Evolutionary conservation across 1,140 invertebrate genomes (phyloP).

Genomic region (Drosophila nikananu): DNA sequence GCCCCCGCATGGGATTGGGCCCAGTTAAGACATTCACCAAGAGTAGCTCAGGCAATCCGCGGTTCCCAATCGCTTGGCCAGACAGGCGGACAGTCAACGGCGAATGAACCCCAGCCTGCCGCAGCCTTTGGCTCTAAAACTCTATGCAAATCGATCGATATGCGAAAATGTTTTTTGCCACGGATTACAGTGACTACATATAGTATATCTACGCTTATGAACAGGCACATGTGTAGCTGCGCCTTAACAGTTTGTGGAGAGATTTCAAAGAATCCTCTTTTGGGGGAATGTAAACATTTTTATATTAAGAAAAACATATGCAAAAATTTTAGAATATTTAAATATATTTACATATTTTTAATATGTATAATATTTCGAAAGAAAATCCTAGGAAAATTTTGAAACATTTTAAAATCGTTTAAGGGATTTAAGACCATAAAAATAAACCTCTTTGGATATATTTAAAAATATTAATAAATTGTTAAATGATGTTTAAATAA

Average conservation of each 20-base stretch:
- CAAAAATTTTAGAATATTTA: background rate
- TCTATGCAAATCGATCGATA: constrained; percentile 53
- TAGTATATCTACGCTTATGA: constrained; percentile 16
- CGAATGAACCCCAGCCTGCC: constrained; percentile 32
- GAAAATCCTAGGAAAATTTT: background rate
- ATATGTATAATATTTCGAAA: background rate
- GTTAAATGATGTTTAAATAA: background rate
- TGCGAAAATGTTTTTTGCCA: constrained; percentile 42
- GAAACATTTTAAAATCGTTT: too few relatives aligned
- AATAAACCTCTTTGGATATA: too few relatives aligned
- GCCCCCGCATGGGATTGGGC: constrained; percentile 23
- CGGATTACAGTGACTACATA: constrained; percentile 21
- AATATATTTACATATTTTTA: too few relatives aligned
- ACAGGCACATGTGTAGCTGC: constrained; percentile 19
- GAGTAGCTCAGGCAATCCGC: constrained; percentile 25
- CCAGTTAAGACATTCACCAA: constrained; percentile 47
- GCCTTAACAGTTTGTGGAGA: constrained; percentile 14
- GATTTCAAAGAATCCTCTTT: constrained; percentile 20
- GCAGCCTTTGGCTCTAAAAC: constrained; percentile 39
- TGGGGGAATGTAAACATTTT: background rate
- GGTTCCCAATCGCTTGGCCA: constrained; percentile 27
- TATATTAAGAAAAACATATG: background rate
- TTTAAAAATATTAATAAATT: background rate
- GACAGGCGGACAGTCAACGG: constrained; percentile 26
- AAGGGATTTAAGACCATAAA: too few relatives aligned